Conservation (phyloP, 2,797 vertebrate species). For the Simalia tracyae region DNA sequence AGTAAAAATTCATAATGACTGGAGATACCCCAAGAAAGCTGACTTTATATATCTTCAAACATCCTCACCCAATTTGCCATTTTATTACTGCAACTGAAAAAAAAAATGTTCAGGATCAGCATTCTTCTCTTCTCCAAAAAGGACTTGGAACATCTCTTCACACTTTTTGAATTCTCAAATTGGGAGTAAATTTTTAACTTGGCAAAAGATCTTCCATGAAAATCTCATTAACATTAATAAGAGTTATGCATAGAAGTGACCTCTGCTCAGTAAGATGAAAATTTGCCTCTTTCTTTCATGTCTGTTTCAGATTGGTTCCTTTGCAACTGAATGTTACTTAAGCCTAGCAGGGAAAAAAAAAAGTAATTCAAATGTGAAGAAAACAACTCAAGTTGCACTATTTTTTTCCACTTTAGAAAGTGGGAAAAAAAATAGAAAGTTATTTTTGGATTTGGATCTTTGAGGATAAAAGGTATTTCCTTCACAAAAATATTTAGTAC, state of each 20-base stretch:
- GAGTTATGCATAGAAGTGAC: not conserved
- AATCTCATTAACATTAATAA: constrained; percentile 21
- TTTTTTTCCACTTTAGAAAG: constrained; percentile 2
- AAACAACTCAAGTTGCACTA: not conserved
- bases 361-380: not conserved
- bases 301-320: not conserved
- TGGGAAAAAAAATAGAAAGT: not conserved
- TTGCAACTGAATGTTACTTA: constrained; percentile 7
- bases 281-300: not conserved
- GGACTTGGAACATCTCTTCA: not conserved
- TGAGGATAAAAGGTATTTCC: constrained; percentile 13
- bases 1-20: not conserved
- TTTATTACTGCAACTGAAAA: not conserved
- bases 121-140: not conserved
- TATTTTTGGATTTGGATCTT: constrained; percentile 16
- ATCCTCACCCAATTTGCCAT: not conserved
- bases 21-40: not conserved
- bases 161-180: constrained; percentile 10
- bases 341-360: not conserved
- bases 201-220: constrained; percentile 19
- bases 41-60: not conserved
- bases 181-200: constrained; percentile 24
- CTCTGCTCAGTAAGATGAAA: constrained; percentile 27
- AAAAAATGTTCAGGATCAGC: not conserved
- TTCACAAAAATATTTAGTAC: not conserved